Evolutionary conservation across 2,888 invertebrate genomes (phyloP).

Genomic region (Pristionchus arcanus): DNA sequence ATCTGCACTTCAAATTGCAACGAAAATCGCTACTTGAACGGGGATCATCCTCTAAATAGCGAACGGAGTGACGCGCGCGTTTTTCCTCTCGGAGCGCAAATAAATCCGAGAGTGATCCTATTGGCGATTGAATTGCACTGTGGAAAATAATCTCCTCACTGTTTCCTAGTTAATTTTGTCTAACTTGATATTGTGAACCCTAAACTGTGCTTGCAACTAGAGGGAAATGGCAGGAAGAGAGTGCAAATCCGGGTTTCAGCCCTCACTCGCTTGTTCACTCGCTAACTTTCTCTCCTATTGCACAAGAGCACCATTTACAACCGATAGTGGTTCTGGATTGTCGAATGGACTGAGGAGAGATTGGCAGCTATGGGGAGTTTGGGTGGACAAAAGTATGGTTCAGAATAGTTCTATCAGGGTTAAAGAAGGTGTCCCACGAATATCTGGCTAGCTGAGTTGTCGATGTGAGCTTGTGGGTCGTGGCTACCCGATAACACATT

Average conservation of each 20-base stretch:
- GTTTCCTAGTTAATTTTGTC: too few species aligned
- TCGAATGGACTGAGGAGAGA: not conserved
- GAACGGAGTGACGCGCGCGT: not conserved
- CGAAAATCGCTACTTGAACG: not conserved
- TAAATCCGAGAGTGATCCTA: not conserved
- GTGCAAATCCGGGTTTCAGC: conserved; percentile 33
- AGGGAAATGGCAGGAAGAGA: not conserved
- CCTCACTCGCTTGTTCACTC: not conserved
- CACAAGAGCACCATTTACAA: conserved; percentile 20
- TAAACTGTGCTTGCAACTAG: not conserved
- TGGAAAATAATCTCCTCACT: not conserved
- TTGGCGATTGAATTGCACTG: not conserved
- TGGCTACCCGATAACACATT: too few species aligned
- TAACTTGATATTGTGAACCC: too few species aligned
- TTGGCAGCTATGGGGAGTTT: not conserved
- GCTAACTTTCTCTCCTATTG: not conserved
- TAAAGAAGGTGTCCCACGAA: too few species aligned
- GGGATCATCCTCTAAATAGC: not conserved
- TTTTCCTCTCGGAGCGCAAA: not conserved
- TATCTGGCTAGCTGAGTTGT: too few species aligned
- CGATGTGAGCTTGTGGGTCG: too few species aligned
- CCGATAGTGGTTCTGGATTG: conserved; percentile 12
- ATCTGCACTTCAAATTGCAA: not conserved
- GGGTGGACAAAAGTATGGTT: not conserved
- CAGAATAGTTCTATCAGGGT: not conserved